Base-by-base conservation (phyloP, 1,140 invertebrate species). In the Drosophila dunni region DNA sequence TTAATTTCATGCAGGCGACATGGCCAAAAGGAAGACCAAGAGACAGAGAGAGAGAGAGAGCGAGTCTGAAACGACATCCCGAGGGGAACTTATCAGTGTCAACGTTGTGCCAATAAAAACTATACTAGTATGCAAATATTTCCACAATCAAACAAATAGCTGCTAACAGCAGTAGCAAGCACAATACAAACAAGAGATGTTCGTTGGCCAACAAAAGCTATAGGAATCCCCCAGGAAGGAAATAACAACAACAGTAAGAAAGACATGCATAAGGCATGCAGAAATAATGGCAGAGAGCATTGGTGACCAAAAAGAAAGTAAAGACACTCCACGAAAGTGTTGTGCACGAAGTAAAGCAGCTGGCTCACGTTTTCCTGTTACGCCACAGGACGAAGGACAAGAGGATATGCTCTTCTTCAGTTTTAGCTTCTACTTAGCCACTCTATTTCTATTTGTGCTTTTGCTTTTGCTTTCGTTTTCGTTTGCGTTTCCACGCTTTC, bases 71-170 rank as follows among this genome's bases (percentile, higher is more conserved):
- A 51, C 45, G 34, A 33, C 44, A 45, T 66, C 84, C 78, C 79
- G 56, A 53, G 84, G 84, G 84, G 75, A 88, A 89, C 84, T 88
- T 88, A 88, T 88, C 84, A 88, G 84, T 88, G 84, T 88, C 84
- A 88, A 88, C 84, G 80, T 82, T 88, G 84, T 83, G 84, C 84
- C 84, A 88, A 89, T 88, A 88, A 88, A 88, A 88, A 88, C 84
- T 89, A 89, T 89, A 89, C 83, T 76, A 61, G 83, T 68, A 86
- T 86, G 83, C 79, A 86, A 86, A 86, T 86, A 82, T 86, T 81
- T 86, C 83, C 72, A 88, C 83, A 88, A 85, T 88, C 83, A 88
- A 88, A 85, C 82, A 85, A 86, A 82, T 85, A 85, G 79, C 75
- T 79, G 76, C 76, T 79, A 78, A 75, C 72, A 78, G 72, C 40